phyloP scores from a whole-genome alignment of 2,888 invertebrate species.

The Steromphala cineraria region DNA sequence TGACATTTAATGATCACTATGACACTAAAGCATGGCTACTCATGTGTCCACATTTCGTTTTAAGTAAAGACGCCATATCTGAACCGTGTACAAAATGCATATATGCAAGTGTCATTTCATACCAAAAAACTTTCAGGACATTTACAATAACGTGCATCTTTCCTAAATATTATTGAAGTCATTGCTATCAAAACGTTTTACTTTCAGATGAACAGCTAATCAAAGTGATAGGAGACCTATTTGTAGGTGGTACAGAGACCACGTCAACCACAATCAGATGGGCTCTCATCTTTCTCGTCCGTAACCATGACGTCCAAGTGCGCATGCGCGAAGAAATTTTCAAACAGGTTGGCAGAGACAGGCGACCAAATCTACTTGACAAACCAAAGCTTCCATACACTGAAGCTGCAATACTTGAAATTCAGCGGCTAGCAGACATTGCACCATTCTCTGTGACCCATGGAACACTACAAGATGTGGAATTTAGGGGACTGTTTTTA shows the following conservation, averaged over 20 bases:
- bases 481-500: slow-evolving; percentile 53
- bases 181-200: too few species aligned
- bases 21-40: too few species aligned
- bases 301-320: slow-evolving; percentile 31
- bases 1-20: too few species aligned
- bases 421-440: slow-evolving; percentile 27
- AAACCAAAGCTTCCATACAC: slow-evolving; percentile 21
- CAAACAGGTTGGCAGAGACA: slow-evolving; percentile 66
- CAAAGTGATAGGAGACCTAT: slow-evolving; percentile 40
- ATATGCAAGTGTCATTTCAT: too few species aligned
- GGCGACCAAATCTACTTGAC: slow-evolving; percentile 29
- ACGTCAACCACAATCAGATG: slow-evolving; percentile 40
- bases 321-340: slow-evolving; percentile 70
- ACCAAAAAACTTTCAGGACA: too few species aligned
- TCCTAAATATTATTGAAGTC: too few species aligned
- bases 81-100: too few species aligned
- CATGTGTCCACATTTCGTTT: too few species aligned
- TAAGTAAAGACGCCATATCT: too few species aligned
- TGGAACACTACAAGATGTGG: slow-evolving; percentile 38
- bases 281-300: slow-evolving; percentile 36
- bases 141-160: too few species aligned
- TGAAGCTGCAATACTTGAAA: slow-evolving; percentile 19
- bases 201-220: slow-evolving; percentile 44
- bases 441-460: slow-evolving; percentile 20
- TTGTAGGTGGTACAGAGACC: slow-evolving; percentile 42